A percentile compares a stretch with the other conserved stretches of the same genome.
These are phyloP conservation scores for Pseudochaenichthys georgianus DNA, from an alignment of 2,797 vertebrate genomes.

Conservation along the genomic window DNA sequence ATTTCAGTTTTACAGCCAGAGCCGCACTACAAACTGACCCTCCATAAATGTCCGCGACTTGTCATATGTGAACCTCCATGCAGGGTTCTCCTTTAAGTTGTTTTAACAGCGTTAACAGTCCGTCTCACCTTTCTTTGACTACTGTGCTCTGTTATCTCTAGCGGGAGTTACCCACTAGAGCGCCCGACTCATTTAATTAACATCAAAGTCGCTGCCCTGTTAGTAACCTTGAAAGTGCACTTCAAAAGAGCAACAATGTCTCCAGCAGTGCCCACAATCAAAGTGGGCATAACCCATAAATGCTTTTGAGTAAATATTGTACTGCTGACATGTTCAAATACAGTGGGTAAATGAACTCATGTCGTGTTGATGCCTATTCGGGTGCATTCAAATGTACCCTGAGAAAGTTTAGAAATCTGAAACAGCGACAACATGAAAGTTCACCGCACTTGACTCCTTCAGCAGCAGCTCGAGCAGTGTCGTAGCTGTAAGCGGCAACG, in stretches of 20 bases:
- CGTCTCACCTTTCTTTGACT: neutral
- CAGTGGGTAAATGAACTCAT: neutral
- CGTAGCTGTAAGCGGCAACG: constrained; percentile 7
- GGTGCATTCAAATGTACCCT: neutral
- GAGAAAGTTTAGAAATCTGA: constrained; percentile 50
- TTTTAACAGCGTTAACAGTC: neutral
- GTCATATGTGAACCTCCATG: neutral
- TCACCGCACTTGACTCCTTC: constrained; percentile 46
- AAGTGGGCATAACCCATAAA: neutral
- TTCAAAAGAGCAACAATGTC: neutral
- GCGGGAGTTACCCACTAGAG: constrained; percentile 12
- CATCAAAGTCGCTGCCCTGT: constrained; percentile 32
- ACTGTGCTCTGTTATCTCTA: constrained; percentile 10
- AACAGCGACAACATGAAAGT: constrained; percentile 38
- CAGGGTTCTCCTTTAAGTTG: neutral
- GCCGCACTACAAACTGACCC: neutral
- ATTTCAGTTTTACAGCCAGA: constrained; percentile 18
- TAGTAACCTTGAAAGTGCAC: constrained; percentile 28
- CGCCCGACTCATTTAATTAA: constrained; percentile 13
- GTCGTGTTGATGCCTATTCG: neutral
- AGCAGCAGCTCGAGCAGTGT: constrained; percentile 8
- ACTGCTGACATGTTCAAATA: constrained; percentile 20
- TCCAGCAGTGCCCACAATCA: neutral
- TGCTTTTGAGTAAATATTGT: neutral
- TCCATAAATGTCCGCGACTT: neutral